Percentiles rank a stretch among this genome's conserved stretches.
Conservation (phyloP, 2,888 invertebrate species). For the Iselma pallidipennis region DNA sequence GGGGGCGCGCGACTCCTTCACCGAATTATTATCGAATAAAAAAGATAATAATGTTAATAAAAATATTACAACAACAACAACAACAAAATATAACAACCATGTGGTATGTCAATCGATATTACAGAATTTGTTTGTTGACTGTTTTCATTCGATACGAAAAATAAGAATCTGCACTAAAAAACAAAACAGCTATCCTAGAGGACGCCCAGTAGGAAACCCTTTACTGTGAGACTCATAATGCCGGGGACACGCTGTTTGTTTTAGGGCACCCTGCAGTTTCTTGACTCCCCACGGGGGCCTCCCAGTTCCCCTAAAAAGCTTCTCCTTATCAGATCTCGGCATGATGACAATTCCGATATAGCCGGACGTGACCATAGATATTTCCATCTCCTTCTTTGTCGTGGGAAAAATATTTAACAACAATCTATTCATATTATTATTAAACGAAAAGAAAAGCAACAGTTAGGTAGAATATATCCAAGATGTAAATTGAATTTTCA, state of each 20-base stretch:
- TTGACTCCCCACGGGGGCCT: conserved; percentile 43
- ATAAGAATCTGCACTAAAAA: conserved; percentile 12
- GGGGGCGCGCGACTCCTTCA: neutral
- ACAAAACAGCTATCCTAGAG: conserved; percentile 28
- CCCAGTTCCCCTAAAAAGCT: conserved; percentile 50
- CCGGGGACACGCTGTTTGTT: conserved; percentile 54
- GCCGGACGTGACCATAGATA: conserved; percentile 30
- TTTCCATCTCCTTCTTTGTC: conserved; percentile 10
- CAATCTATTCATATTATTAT: neutral
- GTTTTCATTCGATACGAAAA: neutral
- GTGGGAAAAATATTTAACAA: neutral
- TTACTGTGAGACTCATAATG: conserved; percentile 49
- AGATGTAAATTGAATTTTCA: conserved; percentile 40
- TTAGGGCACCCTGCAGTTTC: conserved; percentile 51
- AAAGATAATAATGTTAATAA: neutral
- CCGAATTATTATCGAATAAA: neutral
- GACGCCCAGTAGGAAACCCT: conserved; percentile 53
- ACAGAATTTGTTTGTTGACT: neutral
- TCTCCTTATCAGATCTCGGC: conserved; percentile 57
- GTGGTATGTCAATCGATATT: neutral
- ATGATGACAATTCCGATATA: conserved; percentile 56
- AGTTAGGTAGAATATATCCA: neutral
- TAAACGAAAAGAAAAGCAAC: neutral
- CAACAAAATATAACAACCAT: neutral
- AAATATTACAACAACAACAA: neutral